Evolutionary conservation across 1,140 invertebrate genomes (phyloP), one percentile per base, ranked within the genome.

Genomic region (Apis laboriosa): DNA sequence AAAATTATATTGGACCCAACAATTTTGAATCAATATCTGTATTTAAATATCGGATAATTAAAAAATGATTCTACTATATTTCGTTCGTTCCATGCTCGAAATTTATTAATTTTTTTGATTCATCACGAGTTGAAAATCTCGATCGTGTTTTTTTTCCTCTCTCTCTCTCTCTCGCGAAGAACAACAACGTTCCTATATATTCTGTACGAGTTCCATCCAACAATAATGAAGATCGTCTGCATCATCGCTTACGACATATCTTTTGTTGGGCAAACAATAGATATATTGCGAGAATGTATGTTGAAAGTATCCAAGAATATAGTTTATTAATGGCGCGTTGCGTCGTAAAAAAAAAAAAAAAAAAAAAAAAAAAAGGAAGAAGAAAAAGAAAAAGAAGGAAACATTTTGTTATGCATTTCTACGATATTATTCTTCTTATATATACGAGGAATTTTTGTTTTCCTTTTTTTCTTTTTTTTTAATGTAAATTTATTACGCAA

Each of bases 181-280:
- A 53, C 34, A 76, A 74, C 53, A 76, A 74, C 55, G 71, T 76
- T 64, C 28, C 34, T 28, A 61, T 75, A 34, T 34, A 34, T 43
- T 63, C 43, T 51, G 15, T 66, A 34, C 74, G 61, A 64, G 34
- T 53, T 64, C 24, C 13, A 64, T 3, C 24, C 61, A 53, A 64
- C 34, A 53, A 64, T 76, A 76, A 76, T 76, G 74, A 76, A 63
- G 60, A 76, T 76, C 74, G 19, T 66, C 21, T 76, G 34, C 28
- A 64, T 64, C 61, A 66, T 34, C 74, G 61, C n/a, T 76, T 76
- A 76, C 49, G 60, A 76, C 61, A 28, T 34, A 53, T 24, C 74
- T 66, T 76, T 76, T 64, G 74, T 76, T 64, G 60, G 19, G 53
- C 74, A 64, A 64, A 76, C 74, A 76, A 64, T 76, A 34, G 74